These are phyloP conservation scores for Standfussiana lucernea DNA, from an alignment of 2,888 invertebrate genomes.

Conservation along the genomic window DNA sequence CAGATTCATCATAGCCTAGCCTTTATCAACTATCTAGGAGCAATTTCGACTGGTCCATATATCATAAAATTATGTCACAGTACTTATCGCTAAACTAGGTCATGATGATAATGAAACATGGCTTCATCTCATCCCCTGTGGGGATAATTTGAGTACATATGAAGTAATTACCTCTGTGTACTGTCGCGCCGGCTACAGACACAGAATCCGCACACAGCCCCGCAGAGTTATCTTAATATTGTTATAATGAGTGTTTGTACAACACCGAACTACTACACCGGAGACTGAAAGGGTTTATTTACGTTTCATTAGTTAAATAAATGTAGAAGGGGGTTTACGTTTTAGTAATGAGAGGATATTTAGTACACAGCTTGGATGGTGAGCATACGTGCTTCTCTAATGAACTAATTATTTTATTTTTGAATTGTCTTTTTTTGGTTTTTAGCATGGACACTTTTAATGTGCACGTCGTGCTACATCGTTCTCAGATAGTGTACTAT, in stretches of 20 bases:
- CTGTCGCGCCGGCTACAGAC: not conserved
- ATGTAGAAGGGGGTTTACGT: not conserved
- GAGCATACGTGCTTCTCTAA: not conserved
- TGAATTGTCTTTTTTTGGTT: no score
- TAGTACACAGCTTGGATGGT: no score
- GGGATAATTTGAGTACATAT: not conserved
- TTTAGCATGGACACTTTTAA: no score
- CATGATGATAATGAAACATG: not conserved
- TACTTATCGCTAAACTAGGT: not conserved
- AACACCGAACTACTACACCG: not conserved
- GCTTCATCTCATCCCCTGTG: not conserved
- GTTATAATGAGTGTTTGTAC: constrained; percentile 17
- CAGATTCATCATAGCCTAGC: no score
- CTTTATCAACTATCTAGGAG: no score
- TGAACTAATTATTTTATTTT: no score
- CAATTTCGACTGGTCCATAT: no score
- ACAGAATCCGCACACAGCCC: not conserved
- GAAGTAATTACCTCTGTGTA: not conserved
- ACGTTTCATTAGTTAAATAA: not conserved
- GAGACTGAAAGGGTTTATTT: constrained; percentile 1
- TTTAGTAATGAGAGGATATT: no score
- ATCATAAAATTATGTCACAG: not conserved
- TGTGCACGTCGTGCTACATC: no score
- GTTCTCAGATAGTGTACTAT: no score
- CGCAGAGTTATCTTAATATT: constrained; percentile 8